Evolutionary conservation across 2,888 invertebrate species (phyloP), one percentile per base, ranked within the genome.

Genomic region (Theretra japonica): DNA sequence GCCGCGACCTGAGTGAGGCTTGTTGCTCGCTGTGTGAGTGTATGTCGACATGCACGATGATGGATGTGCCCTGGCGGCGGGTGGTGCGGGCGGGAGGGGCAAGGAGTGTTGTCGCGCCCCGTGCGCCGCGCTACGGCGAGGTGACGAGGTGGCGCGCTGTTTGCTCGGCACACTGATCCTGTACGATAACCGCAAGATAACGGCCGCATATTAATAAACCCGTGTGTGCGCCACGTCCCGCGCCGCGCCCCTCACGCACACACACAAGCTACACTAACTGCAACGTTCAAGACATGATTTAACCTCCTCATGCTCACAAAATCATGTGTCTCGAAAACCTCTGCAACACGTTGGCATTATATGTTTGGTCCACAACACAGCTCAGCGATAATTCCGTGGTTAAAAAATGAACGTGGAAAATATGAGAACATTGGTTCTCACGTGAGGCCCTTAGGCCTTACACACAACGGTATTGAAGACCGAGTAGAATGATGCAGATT

Each of bases 81-180:
- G 68, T 48, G 19, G 58, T 17, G 11, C 5, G 28, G 59, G 70
- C 0, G 59, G 19, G 25, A 53, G 70, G 70, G 48, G 8, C 71
- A 19, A 4, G 50, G 53, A n/a, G 53, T 0, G 53, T 19, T 62
- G 70, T 57, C 68, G 73, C 56, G 71, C 70, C 41, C 68, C 41
- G 17, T 28, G 56, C 30, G 56, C 33, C 41, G 41, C 15, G 41
- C 41, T 11, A 11, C 11, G 41, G 11, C 23, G 48, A 21, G 15
- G 60, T 50, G 65, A 53, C 53, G 53, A 23, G 30, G 28, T 48
- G 11, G 53, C 58, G 65, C 21, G 56, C 53, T 73, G 70, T 70
- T 70, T 73, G 73, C 69, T 60, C 59, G 60, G 23, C 72, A 56
- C 71, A 72, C 72, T 58, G 69, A 68, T 72, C 72, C 72, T 21